These are phyloP conservation scores for Carassius carassius DNA, from an alignment of 2,113 vertebrate genomes.

Conservation along the genomic window DNA sequence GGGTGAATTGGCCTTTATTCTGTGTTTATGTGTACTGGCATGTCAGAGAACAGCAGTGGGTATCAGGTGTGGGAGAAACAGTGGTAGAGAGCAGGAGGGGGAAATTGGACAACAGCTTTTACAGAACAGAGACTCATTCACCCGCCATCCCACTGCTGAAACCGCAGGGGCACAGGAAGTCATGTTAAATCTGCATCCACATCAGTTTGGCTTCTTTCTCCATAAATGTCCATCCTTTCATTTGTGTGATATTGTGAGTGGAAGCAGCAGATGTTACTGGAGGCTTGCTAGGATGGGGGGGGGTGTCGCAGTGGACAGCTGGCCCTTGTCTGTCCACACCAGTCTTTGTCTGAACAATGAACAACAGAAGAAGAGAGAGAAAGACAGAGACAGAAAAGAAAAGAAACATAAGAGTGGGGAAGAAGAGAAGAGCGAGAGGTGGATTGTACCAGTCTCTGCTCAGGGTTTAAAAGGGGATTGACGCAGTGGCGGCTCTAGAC, in stretches of 20 bases:
- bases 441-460: conserved; percentile 18
- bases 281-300: neutral
- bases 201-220: conserved; percentile 44
- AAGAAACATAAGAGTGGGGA: conserved; percentile 16
- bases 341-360: conserved; percentile 52
- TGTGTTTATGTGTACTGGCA: conserved; percentile 9
- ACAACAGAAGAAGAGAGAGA: conserved; percentile 49
- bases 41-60: conserved; percentile 14
- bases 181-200: conserved; percentile 51
- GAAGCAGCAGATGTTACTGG: conserved; percentile 60
- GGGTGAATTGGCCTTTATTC: conserved; percentile 7
- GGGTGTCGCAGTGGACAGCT: conserved; percentile 54
- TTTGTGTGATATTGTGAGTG: conserved; percentile 44
- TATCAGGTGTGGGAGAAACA: conserved; percentile 18
- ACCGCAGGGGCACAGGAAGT: conserved; percentile 47
- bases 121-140: conserved; percentile 40
- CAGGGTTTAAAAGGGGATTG: conserved; percentile 14
- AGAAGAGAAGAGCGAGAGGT: conserved; percentile 6
- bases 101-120: conserved; percentile 12
- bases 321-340: conserved; percentile 57
- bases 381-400: conserved; percentile 6
- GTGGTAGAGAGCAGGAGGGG: neutral
- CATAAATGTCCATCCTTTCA: neutral
- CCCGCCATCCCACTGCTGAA: conserved; percentile 31
- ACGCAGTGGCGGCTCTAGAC: no score